phyloP scores from a whole-genome alignment of 2,888 invertebrate genomes.

The Rotaria macrura region DNA sequence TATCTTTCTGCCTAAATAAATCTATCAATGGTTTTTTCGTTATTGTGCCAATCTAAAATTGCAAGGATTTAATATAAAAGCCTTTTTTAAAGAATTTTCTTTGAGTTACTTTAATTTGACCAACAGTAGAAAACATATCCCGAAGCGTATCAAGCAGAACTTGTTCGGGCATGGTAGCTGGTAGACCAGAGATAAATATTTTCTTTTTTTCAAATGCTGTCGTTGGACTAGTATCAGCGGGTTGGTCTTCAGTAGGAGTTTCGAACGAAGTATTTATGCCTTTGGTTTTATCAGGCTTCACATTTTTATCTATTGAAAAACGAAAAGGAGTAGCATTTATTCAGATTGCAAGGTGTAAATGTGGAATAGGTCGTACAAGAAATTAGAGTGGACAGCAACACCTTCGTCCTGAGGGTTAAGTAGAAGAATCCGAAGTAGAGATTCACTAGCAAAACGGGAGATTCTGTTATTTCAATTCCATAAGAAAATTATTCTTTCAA shows the following conservation, averaged over 20 bases:
- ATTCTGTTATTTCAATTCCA: too few relatives aligned
- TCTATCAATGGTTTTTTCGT: background rate
- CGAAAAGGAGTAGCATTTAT: background rate
- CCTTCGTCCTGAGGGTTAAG: too few relatives aligned
- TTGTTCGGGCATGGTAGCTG: background rate
- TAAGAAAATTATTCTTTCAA: too few relatives aligned
- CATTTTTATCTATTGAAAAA: background rate
- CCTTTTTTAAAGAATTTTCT: background rate
- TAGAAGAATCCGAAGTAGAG: background rate
- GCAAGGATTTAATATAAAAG: background rate
- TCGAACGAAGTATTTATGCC: background rate
- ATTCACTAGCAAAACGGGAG: too few relatives aligned
- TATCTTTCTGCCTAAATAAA: background rate
- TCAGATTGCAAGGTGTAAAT: background rate
- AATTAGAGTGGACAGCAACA: too few relatives aligned
- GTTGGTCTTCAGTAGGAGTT: background rate
- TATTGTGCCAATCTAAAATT: background rate
- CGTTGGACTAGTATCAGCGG: too few relatives aligned
- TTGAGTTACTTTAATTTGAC: background rate
- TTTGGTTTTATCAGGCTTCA: background rate
- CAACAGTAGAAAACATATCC: background rate
- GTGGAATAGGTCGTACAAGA: too few relatives aligned
- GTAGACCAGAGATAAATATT: background rate
- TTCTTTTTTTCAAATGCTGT: background rate
- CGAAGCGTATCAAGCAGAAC: background rate